A percentile compares a stretch with the other conserved stretches of the same genome.
Conservation (phyloP, 2,113 vertebrate species). For the Eulacestoma nigropectus region DNA sequence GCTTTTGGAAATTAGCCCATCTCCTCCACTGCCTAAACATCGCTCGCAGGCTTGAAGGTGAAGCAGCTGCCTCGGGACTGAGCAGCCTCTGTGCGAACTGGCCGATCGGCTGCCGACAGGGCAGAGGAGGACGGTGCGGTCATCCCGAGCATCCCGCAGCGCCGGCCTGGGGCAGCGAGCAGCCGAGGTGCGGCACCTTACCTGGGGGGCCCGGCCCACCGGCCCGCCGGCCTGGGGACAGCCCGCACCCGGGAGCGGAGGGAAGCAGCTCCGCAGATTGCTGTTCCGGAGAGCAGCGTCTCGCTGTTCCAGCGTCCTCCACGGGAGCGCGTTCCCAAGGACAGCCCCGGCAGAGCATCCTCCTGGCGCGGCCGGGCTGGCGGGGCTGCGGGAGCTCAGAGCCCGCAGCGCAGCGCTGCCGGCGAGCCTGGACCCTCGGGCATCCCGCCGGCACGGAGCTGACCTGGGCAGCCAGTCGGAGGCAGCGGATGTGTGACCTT, state of each 20-base stretch:
- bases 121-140: accelerated
- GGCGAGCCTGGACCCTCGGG: accelerated
- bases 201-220: neutral
- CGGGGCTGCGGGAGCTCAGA: neutral
- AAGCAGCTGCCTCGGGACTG: neutral
- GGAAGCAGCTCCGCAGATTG: neutral
- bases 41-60: neutral
- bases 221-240: neutral
- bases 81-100: neutral
- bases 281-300: neutral
- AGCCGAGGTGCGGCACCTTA: accelerated
- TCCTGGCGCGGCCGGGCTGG: accelerated
- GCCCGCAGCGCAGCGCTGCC: neutral
- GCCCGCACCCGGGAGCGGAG: neutral
- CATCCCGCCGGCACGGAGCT: neutral
- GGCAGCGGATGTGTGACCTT: neutral
- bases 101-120: neutral
- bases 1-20: neutral
- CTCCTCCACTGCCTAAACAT: neutral
- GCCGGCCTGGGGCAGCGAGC: accelerated
- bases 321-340: neutral
- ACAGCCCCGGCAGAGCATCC: neutral
- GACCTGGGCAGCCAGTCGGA: accelerated
- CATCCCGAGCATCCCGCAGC: neutral
- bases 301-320: neutral